phyloP scores from a whole-genome alignment of 2,113 vertebrate genomes.

The Narcine bancroftii region DNA sequence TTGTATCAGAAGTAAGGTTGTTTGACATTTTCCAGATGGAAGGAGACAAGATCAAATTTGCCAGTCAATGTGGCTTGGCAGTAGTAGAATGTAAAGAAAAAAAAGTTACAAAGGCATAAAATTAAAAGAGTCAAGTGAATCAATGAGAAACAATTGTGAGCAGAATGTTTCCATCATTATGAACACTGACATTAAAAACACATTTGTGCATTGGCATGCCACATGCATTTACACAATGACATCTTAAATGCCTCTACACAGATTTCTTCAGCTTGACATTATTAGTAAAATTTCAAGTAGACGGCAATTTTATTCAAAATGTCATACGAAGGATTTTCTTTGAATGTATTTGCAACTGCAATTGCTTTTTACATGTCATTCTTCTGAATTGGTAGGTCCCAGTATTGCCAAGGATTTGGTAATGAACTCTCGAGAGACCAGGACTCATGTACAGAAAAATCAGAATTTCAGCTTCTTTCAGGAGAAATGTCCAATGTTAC shows the following conservation, averaged over 20 bases:
- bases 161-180: background rate
- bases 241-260: background rate
- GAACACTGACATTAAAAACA: too few relatives aligned
- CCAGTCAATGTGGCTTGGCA: too few relatives aligned
- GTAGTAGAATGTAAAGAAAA: background rate
- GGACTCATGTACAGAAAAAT: too few relatives aligned
- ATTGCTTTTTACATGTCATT: background rate
- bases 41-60: too few relatives aligned
- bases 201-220: background rate
- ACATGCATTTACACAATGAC: background rate
- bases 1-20: background rate
- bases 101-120: background rate
- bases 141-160: background rate
- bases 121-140: background rate
- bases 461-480: background rate
- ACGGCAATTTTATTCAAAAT: background rate
- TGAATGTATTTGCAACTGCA: background rate
- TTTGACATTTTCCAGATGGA: too few relatives aligned
- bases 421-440: background rate
- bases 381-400: background rate
- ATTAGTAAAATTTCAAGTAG: background rate
- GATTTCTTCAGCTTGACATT: background rate
- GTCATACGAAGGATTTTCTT: background rate
- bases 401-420: background rate
- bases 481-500: background rate